Evolutionary conservation across 2,888 invertebrate species (phyloP).

Genomic region (Lottia scabra): DNA sequence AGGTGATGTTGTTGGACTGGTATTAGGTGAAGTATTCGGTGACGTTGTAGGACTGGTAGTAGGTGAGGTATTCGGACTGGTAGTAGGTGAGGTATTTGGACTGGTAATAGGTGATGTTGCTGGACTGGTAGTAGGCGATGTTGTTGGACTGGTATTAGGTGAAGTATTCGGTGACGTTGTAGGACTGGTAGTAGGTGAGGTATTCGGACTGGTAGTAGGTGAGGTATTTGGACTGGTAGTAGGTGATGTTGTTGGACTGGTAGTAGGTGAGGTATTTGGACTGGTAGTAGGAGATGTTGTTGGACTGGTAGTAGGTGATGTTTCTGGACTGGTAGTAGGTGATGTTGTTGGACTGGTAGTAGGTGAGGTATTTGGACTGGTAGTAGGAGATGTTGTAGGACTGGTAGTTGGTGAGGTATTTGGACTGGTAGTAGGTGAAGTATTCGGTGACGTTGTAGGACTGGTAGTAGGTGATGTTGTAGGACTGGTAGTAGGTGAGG

Average conservation of each 20-base stretch:
- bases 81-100: background rate
- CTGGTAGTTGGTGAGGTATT: background rate
- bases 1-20: background rate
- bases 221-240: background rate
- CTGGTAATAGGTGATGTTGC: background rate
- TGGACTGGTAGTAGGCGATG: background rate
- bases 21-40: background rate
- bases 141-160: background rate
- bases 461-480: background rate
- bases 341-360: background rate
- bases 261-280: background rate
- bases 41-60: too few relatives aligned
- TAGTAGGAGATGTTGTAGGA: background rate
- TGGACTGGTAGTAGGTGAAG: background rate
- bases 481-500: background rate
- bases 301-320: background rate
- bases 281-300: background rate
- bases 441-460: background rate
- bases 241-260: background rate
- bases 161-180: background rate
- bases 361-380: background rate
- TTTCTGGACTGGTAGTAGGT: background rate
- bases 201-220: background rate
- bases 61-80: background rate
- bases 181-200: background rate